These are phyloP conservation scores for Danio kyathit DNA, from an alignment of 2,797 vertebrate species.

Conservation along the genomic window DNA sequence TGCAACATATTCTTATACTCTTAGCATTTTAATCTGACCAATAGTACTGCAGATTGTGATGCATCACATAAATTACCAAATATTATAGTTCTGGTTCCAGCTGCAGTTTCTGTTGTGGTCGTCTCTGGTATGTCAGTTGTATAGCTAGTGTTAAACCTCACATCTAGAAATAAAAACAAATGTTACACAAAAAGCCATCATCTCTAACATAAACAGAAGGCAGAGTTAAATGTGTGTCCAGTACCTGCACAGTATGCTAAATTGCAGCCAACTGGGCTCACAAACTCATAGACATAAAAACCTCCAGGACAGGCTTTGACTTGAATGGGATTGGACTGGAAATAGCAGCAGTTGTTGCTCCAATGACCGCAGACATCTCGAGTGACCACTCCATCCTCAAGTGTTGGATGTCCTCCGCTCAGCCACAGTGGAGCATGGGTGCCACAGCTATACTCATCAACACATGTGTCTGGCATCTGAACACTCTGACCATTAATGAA, in stretches of 20 bases:
- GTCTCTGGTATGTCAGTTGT: background rate
- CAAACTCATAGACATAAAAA: constrained; percentile 51
- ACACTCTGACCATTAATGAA: background rate
- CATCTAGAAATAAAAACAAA: background rate
- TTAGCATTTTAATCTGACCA: no score
- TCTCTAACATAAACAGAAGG: background rate
- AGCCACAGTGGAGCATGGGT: no score
- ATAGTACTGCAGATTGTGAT: background rate
- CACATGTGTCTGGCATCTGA: constrained; percentile 43
- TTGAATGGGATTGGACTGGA: constrained; percentile 17
- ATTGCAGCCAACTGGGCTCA: accelerated
- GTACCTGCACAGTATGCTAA: constrained; percentile 35
- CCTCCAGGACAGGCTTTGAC: constrained; percentile 48
- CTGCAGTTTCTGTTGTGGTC: background rate
- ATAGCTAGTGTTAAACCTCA: background rate
- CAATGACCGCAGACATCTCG: no score
- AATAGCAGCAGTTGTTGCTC: no score
- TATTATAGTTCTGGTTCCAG: background rate
- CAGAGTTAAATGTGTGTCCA: background rate
- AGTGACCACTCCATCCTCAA: no score
- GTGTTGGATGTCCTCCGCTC: no score
- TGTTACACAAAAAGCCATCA: background rate
- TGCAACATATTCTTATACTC: no score
- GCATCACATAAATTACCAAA: background rate
- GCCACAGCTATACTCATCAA: no score